Evolutionary conservation across 2,888 invertebrate genomes (phyloP).

Genomic region (Ernsta delagoae): DNA sequence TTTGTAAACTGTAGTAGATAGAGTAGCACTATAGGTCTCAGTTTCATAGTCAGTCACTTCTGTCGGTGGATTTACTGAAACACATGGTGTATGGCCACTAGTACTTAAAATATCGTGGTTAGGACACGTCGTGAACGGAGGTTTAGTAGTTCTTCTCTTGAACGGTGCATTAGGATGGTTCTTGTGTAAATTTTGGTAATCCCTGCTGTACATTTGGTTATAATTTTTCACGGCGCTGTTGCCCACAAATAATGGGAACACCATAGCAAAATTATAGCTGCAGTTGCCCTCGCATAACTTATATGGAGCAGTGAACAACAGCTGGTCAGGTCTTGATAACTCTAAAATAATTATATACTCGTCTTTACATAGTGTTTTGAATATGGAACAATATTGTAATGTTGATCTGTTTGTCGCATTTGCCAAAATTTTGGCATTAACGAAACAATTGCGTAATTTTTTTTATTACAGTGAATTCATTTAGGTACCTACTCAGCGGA

Average conservation of each 20-base stretch:
- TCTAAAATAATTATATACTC: constrained; percentile 55
- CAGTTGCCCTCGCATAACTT: constrained; percentile 55
- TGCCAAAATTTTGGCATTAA: no score
- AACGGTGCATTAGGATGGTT: constrained; percentile 53
- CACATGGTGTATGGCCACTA: background rate
- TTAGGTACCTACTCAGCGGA: no score
- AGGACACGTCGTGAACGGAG: constrained; percentile 46
- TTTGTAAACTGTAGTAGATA: background rate
- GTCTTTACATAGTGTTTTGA: background rate
- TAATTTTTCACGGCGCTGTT: constrained; percentile 50
- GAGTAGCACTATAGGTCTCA: background rate
- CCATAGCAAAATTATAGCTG: constrained; percentile 47
- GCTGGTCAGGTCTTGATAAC: constrained; percentile 50
- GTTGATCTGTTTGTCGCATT: no score
- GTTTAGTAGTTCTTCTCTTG: constrained; percentile 45
- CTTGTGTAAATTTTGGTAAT: constrained; percentile 46
- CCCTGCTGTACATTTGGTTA: constrained; percentile 51
- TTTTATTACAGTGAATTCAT: no score
- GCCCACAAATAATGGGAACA: constrained; percentile 66
- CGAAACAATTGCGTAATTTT: no score
- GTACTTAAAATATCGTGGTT: background rate
- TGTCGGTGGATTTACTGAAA: background rate
- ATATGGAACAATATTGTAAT: background rate
- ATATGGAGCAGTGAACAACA: constrained; percentile 72
- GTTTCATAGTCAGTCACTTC: background rate